Conservation (phyloP, 2,888 invertebrate genomes). For the Blera fallax region DNA sequence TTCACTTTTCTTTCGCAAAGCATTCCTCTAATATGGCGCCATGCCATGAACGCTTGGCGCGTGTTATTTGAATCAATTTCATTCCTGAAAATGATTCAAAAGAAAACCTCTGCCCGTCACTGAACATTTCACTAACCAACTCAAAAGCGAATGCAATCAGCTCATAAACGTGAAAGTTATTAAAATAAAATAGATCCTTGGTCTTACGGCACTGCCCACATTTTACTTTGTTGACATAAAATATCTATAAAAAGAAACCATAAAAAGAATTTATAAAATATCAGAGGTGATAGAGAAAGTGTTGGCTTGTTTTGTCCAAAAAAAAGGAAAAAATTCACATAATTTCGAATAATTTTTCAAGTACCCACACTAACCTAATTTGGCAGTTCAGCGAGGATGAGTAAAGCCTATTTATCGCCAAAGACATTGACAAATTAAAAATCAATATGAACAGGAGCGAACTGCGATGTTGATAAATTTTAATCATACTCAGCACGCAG, state of each 20-base stretch:
- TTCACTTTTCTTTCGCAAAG: too few relatives aligned
- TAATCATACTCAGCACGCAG: not conserved
- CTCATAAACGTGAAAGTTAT: not conserved
- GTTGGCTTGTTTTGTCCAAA: too few relatives aligned
- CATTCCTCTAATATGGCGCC: too few relatives aligned
- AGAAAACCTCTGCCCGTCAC: not conserved
- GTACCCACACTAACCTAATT: not conserved
- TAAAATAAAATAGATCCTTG: not conserved
- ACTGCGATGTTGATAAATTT: not conserved
- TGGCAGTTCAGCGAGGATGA: not conserved
- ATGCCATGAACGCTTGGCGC: too few relatives aligned
- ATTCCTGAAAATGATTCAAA: not conserved
- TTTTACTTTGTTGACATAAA: not conserved
- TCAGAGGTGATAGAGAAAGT: too few relatives aligned
- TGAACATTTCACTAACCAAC: not conserved
- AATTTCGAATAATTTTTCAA: not conserved
- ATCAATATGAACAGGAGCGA: slow-evolving; percentile 7
- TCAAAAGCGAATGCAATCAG: not conserved
- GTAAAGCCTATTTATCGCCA: not conserved
- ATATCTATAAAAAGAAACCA: too few relatives aligned
- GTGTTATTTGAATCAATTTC: not conserved
- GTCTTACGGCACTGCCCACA: not conserved
- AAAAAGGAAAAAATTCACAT: not conserved
- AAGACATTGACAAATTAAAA: not conserved
- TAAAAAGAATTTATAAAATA: too few relatives aligned